Conservation (phyloP, 2,113 vertebrate species). For the Hippopotamus amphibius region DNA sequence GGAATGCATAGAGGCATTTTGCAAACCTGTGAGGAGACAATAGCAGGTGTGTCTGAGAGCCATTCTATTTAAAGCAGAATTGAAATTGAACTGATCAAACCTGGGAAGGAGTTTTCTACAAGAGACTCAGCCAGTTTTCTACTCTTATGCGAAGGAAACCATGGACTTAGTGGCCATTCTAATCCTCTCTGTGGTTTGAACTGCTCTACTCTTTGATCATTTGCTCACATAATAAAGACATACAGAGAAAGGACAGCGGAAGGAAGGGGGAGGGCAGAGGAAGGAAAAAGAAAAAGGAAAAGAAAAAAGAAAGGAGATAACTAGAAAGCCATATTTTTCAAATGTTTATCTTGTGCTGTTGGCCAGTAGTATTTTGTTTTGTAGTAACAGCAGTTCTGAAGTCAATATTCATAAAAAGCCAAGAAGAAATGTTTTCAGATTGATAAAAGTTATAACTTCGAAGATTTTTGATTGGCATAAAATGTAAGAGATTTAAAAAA, state of each 20-base stretch:
- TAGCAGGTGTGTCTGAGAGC: too few relatives aligned
- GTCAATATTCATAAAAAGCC: background rate
- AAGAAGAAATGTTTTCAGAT: background rate
- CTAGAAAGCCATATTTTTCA: background rate
- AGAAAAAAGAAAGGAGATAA: background rate
- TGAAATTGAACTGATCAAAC: background rate
- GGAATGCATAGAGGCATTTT: background rate
- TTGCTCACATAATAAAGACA: background rate
- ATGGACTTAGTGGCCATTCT: background rate
- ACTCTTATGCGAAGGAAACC: background rate
- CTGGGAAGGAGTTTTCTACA: background rate
- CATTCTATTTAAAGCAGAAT: background rate
- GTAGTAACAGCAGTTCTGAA: background rate
- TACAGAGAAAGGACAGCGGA: background rate
- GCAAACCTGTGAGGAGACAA: background rate
- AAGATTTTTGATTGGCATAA: constrained; percentile 19
- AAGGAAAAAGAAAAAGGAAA: background rate
- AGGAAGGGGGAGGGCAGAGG: fast-evolving
- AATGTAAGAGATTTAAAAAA: background rate
- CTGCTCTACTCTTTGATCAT: background rate
- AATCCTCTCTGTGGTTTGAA: background rate
- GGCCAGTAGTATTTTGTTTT: background rate
- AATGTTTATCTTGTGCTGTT: background rate
- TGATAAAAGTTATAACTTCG: background rate
- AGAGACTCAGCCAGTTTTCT: background rate